These are phyloP conservation scores for Zoroaster sp. DNA, from an alignment of 53 echinoderm and acorn worm genomes.

Conservation along the genomic window DNA sequence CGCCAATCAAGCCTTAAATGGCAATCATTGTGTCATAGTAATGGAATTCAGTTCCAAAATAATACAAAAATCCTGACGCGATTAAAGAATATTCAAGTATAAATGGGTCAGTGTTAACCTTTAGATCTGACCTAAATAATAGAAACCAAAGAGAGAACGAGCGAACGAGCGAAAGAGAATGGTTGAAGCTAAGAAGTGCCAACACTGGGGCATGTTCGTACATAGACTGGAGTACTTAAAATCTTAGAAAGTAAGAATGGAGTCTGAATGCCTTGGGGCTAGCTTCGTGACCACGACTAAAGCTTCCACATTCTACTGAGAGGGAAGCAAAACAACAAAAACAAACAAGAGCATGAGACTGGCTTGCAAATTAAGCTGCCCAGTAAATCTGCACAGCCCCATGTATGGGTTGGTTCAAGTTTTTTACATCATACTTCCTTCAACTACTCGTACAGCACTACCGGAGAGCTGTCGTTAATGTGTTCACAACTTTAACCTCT, in stretches of 20 bases:
- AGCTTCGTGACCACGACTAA: constrained; percentile 53
- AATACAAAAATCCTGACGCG: background rate
- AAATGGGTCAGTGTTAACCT: background rate
- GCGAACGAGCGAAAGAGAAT: background rate
- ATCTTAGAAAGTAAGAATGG: constrained; percentile 5
- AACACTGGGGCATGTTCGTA: constrained; percentile 14
- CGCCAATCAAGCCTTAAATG: background rate
- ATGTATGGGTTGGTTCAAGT: no score
- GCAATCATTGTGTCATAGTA: background rate
- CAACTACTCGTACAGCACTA: no score
- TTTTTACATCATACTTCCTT: no score
- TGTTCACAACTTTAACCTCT: constrained; percentile 17
- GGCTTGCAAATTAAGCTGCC: background rate
- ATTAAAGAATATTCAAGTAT: background rate
- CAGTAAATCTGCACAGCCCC: background rate
- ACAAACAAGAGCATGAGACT: background rate
- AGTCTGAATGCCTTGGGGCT: constrained; percentile 26
- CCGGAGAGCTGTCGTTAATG: no score
- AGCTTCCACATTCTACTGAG: background rate
- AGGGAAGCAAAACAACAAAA: background rate
- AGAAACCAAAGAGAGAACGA: background rate
- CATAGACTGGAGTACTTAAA: constrained; percentile 36
- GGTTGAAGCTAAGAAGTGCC: background rate
- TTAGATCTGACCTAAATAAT: constrained; percentile 6
- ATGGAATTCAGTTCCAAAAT: background rate